These are phyloP conservation scores for Columbina picui DNA, from an alignment of 2,113 vertebrate genomes.

Conservation along the genomic window DNA sequence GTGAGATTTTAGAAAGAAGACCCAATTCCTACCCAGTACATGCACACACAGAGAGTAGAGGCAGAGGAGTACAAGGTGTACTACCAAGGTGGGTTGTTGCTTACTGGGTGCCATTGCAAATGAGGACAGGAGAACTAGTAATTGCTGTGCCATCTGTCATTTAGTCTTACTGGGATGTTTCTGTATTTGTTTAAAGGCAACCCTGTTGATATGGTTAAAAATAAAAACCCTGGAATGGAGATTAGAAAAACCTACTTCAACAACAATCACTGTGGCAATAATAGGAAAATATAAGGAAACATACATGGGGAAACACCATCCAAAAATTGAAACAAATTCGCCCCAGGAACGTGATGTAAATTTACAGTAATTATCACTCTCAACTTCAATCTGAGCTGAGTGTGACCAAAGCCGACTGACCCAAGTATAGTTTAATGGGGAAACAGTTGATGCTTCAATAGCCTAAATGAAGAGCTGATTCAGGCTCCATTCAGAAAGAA, in stretches of 20 bases:
- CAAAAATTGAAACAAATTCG: not conserved
- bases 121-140: not conserved
- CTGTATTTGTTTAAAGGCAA: not conserved
- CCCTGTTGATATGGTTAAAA: not conserved
- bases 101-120: not conserved
- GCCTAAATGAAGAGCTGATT: slow-evolving; percentile 68
- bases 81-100: not conserved
- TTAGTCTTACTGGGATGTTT: not conserved
- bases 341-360: not conserved
- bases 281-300: not conserved
- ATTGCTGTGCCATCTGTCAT: not conserved
- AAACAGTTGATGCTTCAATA: slow-evolving; percentile 59
- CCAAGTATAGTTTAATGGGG: slow-evolving; percentile 31
- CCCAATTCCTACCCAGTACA: not conserved
- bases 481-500: slow-evolving; percentile 56
- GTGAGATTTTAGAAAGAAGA: not conserved
- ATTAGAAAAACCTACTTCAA: not conserved
- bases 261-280: not conserved
- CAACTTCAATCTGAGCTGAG: slow-evolving; percentile 3
- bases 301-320: not conserved
- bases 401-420: not conserved
- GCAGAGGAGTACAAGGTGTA: not conserved
- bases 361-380: not conserved
- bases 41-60: not conserved
- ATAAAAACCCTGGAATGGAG: not conserved